Percentiles rank a stretch among this genome's conserved stretches.
These are phyloP conservation scores for Troilus luridus DNA, from an alignment of 2,888 invertebrate genomes.

Conservation along the genomic window DNA sequence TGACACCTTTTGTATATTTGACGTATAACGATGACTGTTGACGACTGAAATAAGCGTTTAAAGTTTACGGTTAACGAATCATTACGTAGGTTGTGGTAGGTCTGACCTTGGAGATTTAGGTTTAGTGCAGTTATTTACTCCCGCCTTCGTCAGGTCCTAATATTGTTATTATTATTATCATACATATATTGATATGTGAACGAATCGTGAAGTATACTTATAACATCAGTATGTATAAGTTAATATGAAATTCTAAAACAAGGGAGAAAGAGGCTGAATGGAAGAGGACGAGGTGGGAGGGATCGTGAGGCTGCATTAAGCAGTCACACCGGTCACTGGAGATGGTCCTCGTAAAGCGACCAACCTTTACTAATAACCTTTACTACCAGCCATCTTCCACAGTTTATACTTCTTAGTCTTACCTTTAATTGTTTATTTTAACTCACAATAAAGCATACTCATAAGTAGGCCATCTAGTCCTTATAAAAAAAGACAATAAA, in stretches of 20 bases:
- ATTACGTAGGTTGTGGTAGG: too few species aligned
- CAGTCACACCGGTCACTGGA: not conserved
- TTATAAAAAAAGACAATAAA: too few species aligned
- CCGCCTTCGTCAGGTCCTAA: too few species aligned
- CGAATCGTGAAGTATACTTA: not conserved
- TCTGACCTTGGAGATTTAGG: too few species aligned
- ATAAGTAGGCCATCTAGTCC: not conserved
- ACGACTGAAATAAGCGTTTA: too few species aligned
- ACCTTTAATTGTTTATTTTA: not conserved
- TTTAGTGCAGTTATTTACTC: too few species aligned
- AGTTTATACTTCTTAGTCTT: not conserved
- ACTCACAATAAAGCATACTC: not conserved
- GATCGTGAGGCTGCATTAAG: constrained; percentile 37
- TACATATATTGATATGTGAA: not conserved
- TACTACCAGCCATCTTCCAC: not conserved
- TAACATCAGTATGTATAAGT: not conserved
- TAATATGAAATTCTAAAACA: not conserved
- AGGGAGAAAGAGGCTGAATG: constrained; percentile 18
- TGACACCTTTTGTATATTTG: too few species aligned
- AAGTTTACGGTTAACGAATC: too few species aligned
- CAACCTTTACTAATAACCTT: constrained; percentile 37
- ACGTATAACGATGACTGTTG: too few species aligned
- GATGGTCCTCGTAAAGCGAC: not conserved
- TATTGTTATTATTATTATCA: not conserved
- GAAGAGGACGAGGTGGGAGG: not conserved